phyloP scores from a whole-genome alignment of 2,113 vertebrate species.

The Crotophaga sulcirostris region DNA sequence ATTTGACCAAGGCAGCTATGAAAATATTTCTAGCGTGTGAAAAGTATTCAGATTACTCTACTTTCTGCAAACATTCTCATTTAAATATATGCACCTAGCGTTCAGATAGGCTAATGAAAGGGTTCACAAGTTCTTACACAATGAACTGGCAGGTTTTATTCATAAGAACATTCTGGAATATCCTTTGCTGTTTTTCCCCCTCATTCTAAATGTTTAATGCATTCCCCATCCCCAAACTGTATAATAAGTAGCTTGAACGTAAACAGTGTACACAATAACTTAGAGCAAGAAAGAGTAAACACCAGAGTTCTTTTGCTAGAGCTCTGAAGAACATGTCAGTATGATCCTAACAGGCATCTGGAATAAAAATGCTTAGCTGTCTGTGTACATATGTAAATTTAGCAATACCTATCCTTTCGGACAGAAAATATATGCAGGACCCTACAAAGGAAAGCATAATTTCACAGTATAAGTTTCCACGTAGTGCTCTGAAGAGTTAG shows the following conservation, averaged over 20 bases:
- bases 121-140: slow-evolving; percentile 2
- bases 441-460: slow-evolving; percentile 18
- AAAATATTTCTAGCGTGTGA: slow-evolving; percentile 10
- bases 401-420: background rate
- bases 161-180: slow-evolving; percentile 39
- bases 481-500: background rate
- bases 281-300: background rate
- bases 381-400: slow-evolving; percentile 1
- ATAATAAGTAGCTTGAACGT: slow-evolving; percentile 48
- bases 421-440: slow-evolving; percentile 49
- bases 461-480: background rate
- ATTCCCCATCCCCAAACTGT: slow-evolving; percentile 34
- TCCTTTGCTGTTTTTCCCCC: background rate
- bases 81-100: background rate
- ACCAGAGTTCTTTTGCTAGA: background rate
- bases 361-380: slow-evolving; percentile 27
- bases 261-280: slow-evolving; percentile 49
- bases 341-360: slow-evolving; percentile 8
- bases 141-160: slow-evolving; percentile 46
- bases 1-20: background rate
- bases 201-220: slow-evolving; percentile 37
- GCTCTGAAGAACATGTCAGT: slow-evolving; percentile 44
- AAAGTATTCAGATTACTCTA: background rate
- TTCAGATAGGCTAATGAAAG: slow-evolving; percentile 34
- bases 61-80: background rate